These are phyloP conservation scores for Carposina sasakii DNA, from an alignment of 1,140 invertebrate species.

Conservation along the genomic window DNA sequence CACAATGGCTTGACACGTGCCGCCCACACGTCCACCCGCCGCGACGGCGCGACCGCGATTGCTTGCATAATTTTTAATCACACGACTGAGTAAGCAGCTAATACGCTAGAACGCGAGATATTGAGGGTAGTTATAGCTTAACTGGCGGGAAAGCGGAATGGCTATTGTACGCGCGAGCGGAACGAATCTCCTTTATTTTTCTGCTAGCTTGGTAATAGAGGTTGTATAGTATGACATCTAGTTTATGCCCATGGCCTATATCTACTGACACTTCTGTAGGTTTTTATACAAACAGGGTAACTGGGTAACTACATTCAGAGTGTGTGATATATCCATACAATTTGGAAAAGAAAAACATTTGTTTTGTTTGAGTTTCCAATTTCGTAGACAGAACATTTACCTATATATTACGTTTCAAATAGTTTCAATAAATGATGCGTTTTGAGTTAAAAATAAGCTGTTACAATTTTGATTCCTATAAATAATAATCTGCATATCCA, in stretches of 20 bases:
- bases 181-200: slow-evolving; percentile 36
- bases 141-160: slow-evolving; percentile 33
- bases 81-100: slow-evolving; percentile 64
- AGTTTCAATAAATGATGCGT: too few relatives aligned
- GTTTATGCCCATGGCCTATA: background rate
- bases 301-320: too few relatives aligned
- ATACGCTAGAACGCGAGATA: slow-evolving; percentile 55
- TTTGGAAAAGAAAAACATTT: too few relatives aligned
- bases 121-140: slow-evolving; percentile 45
- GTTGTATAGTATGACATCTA: background rate
- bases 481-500: too few relatives aligned
- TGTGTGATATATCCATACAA: too few relatives aligned
- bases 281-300: too few relatives aligned
- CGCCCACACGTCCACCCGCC: slow-evolving; percentile 32
- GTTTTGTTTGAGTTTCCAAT: too few relatives aligned
- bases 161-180: slow-evolving; percentile 32
- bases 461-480: too few relatives aligned
- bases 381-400: too few relatives aligned
- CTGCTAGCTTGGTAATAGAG: background rate
- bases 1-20: slow-evolving; percentile 38
- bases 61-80: slow-evolving; percentile 68
- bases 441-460: too few relatives aligned
- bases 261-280: too few relatives aligned
- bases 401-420: too few relatives aligned
- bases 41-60: slow-evolving; percentile 31